A percentile compares a stretch with the other conserved stretches of the same genome.
Conservation (phyloP, 2,113 vertebrate genomes). For the Ramphastos sulfuratus region DNA sequence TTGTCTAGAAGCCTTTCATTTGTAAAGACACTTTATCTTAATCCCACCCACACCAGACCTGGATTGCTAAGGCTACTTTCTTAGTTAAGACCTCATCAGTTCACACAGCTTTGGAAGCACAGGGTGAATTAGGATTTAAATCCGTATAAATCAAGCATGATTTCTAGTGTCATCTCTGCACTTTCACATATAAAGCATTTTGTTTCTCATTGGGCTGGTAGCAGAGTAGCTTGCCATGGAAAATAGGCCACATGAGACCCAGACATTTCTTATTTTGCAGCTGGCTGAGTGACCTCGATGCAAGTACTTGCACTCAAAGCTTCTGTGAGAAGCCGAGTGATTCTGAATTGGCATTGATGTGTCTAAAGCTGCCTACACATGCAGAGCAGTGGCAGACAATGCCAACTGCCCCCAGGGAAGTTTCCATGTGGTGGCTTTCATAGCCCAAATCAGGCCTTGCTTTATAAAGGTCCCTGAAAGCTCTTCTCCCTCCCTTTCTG, state of each 20-base stretch:
- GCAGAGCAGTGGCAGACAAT: not conserved
- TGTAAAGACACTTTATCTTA: too few species aligned
- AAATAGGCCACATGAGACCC: not conserved
- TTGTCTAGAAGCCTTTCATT: too few species aligned
- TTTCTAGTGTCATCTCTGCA: not conserved
- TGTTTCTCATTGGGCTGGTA: not conserved
- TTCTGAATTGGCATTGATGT: not conserved
- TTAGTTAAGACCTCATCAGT: not conserved
- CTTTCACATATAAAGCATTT: not conserved
- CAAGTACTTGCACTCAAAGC: not conserved
- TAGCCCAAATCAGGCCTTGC: not conserved
- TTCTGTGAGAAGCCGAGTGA: not conserved
- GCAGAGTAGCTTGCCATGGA: not conserved
- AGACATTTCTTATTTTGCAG: not conserved
- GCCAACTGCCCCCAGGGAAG: not conserved
- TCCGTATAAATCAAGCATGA: not conserved
- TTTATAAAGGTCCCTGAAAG: not conserved
- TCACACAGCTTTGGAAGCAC: not conserved
- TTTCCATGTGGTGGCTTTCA: not conserved
- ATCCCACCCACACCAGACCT: not conserved
- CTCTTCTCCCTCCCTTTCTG: not conserved
- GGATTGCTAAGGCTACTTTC: not conserved
- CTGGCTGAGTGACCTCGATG: not conserved
- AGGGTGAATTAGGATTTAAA: not conserved
- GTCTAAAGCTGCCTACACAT: not conserved